Evolutionary conservation across 2,797 vertebrate species (phyloP).

Genomic region (Emydoidea blandingii): DNA sequence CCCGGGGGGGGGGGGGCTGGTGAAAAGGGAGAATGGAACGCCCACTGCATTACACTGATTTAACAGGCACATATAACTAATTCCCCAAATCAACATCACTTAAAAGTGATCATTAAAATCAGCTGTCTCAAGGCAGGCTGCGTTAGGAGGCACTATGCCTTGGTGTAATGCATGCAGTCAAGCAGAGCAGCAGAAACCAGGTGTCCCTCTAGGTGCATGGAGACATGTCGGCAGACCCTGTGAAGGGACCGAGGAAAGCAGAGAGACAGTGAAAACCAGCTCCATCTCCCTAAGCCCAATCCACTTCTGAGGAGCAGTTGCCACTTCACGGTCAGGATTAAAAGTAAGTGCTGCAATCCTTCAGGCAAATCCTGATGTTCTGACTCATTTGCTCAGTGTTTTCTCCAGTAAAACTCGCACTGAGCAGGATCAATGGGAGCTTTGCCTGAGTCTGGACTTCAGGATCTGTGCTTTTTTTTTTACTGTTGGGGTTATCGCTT

Average conservation of each 20-base stretch:
- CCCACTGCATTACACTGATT: not conserved
- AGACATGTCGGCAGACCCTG: not conserved
- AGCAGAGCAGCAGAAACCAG: not conserved
- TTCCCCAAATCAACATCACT: not conserved
- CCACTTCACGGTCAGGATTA: not conserved
- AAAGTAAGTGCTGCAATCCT: not conserved
- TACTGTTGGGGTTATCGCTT: not conserved
- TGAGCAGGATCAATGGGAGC: not conserved
- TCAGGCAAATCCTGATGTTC: too few species aligned
- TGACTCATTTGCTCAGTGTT: not conserved
- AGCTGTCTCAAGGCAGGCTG: not conserved
- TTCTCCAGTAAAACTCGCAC: not conserved
- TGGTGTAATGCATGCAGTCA: not conserved
- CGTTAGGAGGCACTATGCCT: not conserved
- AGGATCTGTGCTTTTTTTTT: not conserved
- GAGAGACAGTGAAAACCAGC: not conserved
- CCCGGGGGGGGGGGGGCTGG: too few species aligned
- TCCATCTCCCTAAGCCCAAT: not conserved
- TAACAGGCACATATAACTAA: not conserved
- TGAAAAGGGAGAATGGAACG: not conserved
- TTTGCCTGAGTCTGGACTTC: too few species aligned
- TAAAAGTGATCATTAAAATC: not conserved
- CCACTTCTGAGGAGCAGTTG: not conserved
- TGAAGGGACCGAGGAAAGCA: not conserved
- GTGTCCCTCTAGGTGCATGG: not conserved